Evolutionary conservation across 2,113 vertebrate species (phyloP), one percentile per base, ranked within the genome.

Genomic region (Pollachius pollachius): DNA sequence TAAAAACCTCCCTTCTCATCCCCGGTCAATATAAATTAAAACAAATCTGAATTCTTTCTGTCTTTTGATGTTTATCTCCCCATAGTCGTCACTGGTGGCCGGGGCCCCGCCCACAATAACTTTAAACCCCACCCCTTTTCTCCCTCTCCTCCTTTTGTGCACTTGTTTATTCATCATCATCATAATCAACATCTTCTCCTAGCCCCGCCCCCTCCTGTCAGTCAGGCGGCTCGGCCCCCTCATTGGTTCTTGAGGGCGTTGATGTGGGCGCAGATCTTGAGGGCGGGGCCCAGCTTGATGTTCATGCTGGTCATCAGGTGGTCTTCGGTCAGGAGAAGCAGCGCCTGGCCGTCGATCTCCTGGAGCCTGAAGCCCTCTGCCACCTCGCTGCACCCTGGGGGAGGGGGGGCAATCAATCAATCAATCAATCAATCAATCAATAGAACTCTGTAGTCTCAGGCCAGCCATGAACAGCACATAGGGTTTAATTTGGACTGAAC

Each of bases 241-340:
- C 82, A 96, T 0, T 93, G 93, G 81, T 98, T 94, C 52, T 96
- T 99, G 84, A 99, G 89, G 0, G 95, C 93, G 84, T 98, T 99
- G 90, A 99, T 99, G 76, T 96, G 95, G 77, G 97, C 97, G 67
- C 97, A 99, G 83, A 99, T 99, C 91, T 99, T 99, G 59, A 99
- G 90, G 0, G 97, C 97, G 1, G 97, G 97, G 17, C 97, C 97
- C 73, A 99, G 91, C 89, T 99, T 99, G 87, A 99, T 96, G 90
- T 97, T 99, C 97, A 99, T 98, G 88, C 96, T 95, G 86, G 94
- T 96, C 97, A 99, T 98, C 68, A 99, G 94, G 74, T 99, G 97
- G 86, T 99, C 97, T 87, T 99, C 97, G 58, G 98, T 99, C 72
- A 99, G 89, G 69, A 99, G 91, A 69, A 99, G 95, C 84, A 99